Evolutionary conservation across 2,113 vertebrate genomes (phyloP).

Genomic region (Todiramphus chloris): DNA sequence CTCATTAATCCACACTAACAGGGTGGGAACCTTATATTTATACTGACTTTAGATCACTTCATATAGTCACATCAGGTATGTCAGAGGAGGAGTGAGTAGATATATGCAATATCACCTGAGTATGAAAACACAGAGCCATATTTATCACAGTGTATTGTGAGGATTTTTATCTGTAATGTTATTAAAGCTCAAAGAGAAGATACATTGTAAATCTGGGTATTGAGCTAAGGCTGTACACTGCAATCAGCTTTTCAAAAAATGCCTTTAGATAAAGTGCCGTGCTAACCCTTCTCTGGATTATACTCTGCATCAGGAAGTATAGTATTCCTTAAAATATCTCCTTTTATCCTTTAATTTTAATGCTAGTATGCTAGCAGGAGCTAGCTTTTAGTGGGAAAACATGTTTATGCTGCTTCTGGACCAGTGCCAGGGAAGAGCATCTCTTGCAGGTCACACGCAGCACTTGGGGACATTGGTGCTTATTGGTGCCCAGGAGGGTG

Average conservation of each 20-base stretch:
- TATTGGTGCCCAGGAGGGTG: background rate
- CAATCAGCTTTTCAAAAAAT: conserved; percentile 10
- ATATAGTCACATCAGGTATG: background rate
- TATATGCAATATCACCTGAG: background rate
- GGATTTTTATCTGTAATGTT: conserved; percentile 10
- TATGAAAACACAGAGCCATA: background rate
- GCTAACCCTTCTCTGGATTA: background rate
- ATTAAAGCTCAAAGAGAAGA: background rate
- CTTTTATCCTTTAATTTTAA: background rate
- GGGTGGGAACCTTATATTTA: background rate
- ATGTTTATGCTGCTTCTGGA: background rate
- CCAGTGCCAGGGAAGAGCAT: background rate
- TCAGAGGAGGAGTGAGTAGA: background rate
- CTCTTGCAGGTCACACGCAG: background rate
- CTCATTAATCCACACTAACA: background rate
- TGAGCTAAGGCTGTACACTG: background rate
- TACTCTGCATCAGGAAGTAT: background rate
- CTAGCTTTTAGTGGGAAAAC: background rate
- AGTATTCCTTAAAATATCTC: background rate
- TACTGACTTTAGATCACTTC: background rate
- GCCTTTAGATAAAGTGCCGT: background rate
- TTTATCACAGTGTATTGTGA: background rate
- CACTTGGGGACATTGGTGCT: background rate
- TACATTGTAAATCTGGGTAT: background rate
- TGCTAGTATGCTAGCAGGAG: background rate